These are phyloP conservation scores for Syngnathus acus DNA, from an alignment of 2,797 vertebrate genomes.

Conservation along the genomic window DNA sequence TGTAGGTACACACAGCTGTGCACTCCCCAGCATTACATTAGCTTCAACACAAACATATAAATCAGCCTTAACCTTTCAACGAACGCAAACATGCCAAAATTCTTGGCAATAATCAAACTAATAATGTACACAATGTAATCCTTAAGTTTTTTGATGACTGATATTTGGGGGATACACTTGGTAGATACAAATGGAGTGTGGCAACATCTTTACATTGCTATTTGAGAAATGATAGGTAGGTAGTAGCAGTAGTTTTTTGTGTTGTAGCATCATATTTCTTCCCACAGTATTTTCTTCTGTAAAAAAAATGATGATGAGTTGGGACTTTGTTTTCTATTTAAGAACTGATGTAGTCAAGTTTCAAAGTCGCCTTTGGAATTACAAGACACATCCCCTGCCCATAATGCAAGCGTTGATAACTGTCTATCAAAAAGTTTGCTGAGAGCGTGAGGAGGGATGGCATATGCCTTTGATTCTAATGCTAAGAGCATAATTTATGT, in stretches of 20 bases:
- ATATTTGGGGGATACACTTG: not conserved
- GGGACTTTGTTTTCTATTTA: constrained; percentile 21
- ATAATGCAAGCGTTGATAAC: constrained; percentile 47
- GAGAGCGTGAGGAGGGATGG: constrained; percentile 53
- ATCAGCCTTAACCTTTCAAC: not conserved
- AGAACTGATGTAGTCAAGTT: constrained; percentile 33
- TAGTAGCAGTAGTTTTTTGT: not conserved
- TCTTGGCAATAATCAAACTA: not conserved
- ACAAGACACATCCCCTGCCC: constrained; percentile 51
- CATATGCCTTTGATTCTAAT: constrained; percentile 72
- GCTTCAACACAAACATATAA: not conserved
- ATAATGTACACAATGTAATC: not conserved
- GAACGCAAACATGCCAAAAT: not conserved
- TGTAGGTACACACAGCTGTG: constrained; percentile 5
- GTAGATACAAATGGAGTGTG: not conserved
- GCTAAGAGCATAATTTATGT: constrained; percentile 80
- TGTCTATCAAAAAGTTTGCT: constrained; percentile 68
- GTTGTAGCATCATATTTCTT: constrained; percentile 15
- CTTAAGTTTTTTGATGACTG: not conserved
- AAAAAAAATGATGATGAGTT: constrained; percentile 10
- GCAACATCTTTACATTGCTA: not conserved
- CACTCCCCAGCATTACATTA: not conserved
- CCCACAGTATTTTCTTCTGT: constrained; percentile 10
- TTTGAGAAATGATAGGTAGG: not conserved
- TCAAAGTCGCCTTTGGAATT: constrained; percentile 46